Evolutionary conservation across 2,797 vertebrate species (phyloP), one percentile per base, ranked within the genome.

Genomic region (Gymnothorax javanicus): DNA sequence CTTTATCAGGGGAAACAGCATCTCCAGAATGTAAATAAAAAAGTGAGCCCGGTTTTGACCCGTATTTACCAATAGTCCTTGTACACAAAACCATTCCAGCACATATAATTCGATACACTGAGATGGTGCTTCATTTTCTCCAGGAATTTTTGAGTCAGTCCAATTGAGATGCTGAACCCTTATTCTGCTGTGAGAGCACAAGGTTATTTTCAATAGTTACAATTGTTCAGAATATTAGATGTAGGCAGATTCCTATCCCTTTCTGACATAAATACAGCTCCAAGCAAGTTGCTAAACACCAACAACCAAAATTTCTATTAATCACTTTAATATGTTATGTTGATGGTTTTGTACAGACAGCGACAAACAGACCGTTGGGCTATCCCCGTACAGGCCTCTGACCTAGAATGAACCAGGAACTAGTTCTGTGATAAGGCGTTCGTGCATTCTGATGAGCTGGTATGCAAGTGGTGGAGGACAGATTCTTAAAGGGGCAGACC

Each of bases 391-490:
- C 13, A 20, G 15, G 15, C 77, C 77, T 15, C 50, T 81, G 77
- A 81, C 77, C 77, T n/a, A 81, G 20, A 81, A 4, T 81, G 77
- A 81, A 81, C 77, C 77, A 81, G 77, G 77, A 81, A 81, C 50
- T 81, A 81, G 75, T 52, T 20, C 23, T 56, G 52, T 23, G 17
- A 54, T 81, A 54, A 8, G 9, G 77, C 17, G 54, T n/a, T 23
- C 20, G 20, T 56, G 77, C 77, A 81, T 81, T 56, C 50, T 52
- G 9, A 52, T 77, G 33, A 77, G 73, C 33, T 13, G 13, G 23
- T n/a, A 69, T 69, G 77, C 20, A 52, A 52, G 50, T 20, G 77
- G 77, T 17, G 50, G 7, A 56, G 52, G 3, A 56, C 52, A n/a
- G 50, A 81, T 23, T 54, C 77, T 56, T 54, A 15, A 56, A 79